Base-by-base conservation (phyloP, 2,888 invertebrate species). In the Gnatocerus cornutus region DNA sequence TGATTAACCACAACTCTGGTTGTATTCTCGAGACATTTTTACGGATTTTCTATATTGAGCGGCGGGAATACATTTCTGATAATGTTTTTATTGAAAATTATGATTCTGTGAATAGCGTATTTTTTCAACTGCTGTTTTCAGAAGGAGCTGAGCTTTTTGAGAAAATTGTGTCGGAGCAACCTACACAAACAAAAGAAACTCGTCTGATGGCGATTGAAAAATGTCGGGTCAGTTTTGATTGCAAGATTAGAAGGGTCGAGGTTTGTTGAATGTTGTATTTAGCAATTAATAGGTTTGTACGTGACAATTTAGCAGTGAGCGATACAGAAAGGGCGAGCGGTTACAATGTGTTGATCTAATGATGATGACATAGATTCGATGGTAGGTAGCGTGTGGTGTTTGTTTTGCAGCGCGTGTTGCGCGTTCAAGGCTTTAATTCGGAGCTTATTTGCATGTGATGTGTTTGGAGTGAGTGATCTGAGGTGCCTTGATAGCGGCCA, bases 381-480 rank as follows among this genome's bases (percentile, higher is more conserved):
- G 48, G 50, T 13, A 33, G 48, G 50, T 13, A 33, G 37, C 45
- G 65, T 21, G 37, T 48, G 43, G 46, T 65, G 59, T 56, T 58
- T 66, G 58, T 56, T 58, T 64, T 27, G 64, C 30, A 33, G 12
- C 56, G 65, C 9, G 56, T 65, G 65, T 65, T 37, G 48, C 56
- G 55, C 56, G 30, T 65, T 30, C 13, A 16, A 39, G 48, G 39
- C 12, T 65, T 63, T 53, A 55, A 68, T 62, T 53, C 58, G 27
- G 46, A 43, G 58, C 41, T 58, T 14, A 59, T 69, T 59, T 65
- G 65, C 64, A 69, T 69, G 55, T 61, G 58, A 65, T 65, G 55
- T 58, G 62, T 68, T 46, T 56, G 53, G 50, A 50, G 64, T 58
- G 68, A 48, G 41, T 48, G 56, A 45, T 69, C 62, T 58, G 64